Evolutionary conservation across 2,888 invertebrate genomes (phyloP).

Genomic region (Apotomis turbidana): DNA sequence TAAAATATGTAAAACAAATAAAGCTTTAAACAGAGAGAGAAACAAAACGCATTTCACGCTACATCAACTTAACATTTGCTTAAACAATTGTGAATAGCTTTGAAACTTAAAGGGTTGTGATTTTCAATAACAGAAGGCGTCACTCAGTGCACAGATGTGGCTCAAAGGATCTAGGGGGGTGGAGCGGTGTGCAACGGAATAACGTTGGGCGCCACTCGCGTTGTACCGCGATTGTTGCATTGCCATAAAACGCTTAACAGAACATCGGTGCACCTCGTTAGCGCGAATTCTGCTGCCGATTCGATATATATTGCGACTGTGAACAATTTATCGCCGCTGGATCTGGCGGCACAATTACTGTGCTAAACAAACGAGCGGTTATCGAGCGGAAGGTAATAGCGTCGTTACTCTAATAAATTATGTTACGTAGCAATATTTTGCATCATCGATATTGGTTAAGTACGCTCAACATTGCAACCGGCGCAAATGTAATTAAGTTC

Average conservation of each 20-base stretch:
- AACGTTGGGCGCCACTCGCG: slow-evolving; percentile 53
- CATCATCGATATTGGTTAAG: slow-evolving; percentile 33
- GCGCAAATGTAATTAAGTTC: slow-evolving; percentile 39
- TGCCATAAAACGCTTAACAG: slow-evolving; percentile 46
- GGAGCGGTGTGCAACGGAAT: slow-evolving; percentile 46
- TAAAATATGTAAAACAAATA: slow-evolving; percentile 23
- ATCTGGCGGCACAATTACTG: slow-evolving; percentile 65
- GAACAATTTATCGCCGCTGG: slow-evolving; percentile 65
- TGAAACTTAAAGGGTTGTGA: slow-evolving; percentile 64
- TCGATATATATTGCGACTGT: slow-evolving; percentile 62
- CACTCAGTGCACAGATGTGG: slow-evolving; percentile 65
- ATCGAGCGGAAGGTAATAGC: slow-evolving; percentile 53
- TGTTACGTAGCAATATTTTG: slow-evolving; percentile 38
- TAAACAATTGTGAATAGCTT: slow-evolving; percentile 53
- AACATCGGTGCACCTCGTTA: slow-evolving; percentile 56
- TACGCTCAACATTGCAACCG: slow-evolving; percentile 27
- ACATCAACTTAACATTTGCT: slow-evolving; percentile 47
- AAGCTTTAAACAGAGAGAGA: slow-evolving; percentile 6
- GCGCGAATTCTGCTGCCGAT: slow-evolving; percentile 54
- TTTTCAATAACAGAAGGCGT: slow-evolving; percentile 62
- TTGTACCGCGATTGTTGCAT: slow-evolving; percentile 45
- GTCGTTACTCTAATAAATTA: slow-evolving; percentile 47
- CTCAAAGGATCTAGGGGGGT: slow-evolving; percentile 55
- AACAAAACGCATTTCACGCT: slow-evolving; percentile 22
- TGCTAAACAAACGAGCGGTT: slow-evolving; percentile 65